These are phyloP conservation scores for Meiosimyza decipiens DNA, from an alignment of 2,888 invertebrate species.

Conservation along the genomic window DNA sequence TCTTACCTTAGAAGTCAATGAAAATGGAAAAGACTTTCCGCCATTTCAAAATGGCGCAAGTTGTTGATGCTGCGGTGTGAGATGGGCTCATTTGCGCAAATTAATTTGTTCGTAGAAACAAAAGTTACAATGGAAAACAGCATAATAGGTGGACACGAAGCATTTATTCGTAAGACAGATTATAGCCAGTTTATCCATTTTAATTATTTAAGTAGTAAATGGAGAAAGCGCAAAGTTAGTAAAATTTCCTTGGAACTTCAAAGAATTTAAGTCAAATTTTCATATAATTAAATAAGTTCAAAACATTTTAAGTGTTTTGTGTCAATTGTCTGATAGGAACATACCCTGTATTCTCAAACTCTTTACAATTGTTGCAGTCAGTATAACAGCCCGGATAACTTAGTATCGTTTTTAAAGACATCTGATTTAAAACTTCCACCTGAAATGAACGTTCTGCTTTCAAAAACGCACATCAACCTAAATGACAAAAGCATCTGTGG, in stretches of 20 bases:
- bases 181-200: conserved; percentile 7
- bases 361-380: too few species aligned
- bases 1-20: conserved; percentile 1
- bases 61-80: background rate
- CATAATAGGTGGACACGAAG: background rate
- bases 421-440: conserved; percentile 60
- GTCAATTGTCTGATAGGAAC: too few species aligned
- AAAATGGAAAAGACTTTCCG: conserved; percentile 13
- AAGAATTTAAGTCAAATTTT: too few species aligned
- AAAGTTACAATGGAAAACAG: background rate
- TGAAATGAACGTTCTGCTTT: conserved; percentile 29
- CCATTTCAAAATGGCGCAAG: conserved; percentile 5
- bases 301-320: too few species aligned
- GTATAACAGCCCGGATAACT: too few species aligned
- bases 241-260: too few species aligned
- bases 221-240: too few species aligned
- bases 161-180: too few species aligned
- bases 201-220: too few species aligned
- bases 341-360: too few species aligned
- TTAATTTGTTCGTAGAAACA: conserved; percentile 49
- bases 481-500: background rate
- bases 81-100: conserved; percentile 52
- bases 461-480: conserved; percentile 38
- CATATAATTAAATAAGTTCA: too few species aligned
- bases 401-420: too few species aligned